A percentile compares a stretch with the other conserved stretches of the same genome.
phyloP scores from a whole-genome alignment of 2,797 vertebrate species.

The Varecia variegata region DNA sequence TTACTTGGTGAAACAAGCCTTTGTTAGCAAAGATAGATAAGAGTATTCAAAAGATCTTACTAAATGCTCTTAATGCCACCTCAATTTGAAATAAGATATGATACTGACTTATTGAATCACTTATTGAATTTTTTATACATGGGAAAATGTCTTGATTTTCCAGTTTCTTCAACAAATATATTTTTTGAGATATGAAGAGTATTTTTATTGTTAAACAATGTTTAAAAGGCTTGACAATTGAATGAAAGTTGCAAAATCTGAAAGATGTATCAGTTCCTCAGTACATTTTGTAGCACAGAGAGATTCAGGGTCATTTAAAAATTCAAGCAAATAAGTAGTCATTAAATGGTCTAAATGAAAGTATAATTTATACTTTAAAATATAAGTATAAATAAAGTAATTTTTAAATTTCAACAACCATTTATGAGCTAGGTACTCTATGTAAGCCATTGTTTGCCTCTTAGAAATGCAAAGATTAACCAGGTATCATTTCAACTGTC shows the following conservation, averaged over 20 bases:
- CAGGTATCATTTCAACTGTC: not conserved
- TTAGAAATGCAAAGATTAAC: not conserved
- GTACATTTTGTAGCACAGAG: not conserved
- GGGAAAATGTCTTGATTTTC: conserved; percentile 1
- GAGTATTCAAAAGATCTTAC: not conserved
- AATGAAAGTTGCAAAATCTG: conserved; percentile 31
- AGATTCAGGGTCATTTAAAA: conserved; percentile 27
- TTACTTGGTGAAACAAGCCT: not conserved
- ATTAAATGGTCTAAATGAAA: conserved; percentile 17
- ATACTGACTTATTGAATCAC: not conserved
- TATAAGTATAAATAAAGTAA: not conserved
- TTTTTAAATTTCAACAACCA: not conserved
- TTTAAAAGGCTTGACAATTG: not conserved
- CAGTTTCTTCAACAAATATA: not conserved
- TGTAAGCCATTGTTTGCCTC: not conserved
- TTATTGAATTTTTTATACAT: conserved; percentile 8
- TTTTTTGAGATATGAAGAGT: not conserved
- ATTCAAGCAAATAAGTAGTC: not conserved
- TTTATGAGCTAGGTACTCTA: not conserved
- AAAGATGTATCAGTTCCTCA: not conserved
- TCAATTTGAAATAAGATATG: not conserved
- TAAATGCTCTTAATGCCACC: not conserved
- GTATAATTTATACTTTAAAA: not conserved
- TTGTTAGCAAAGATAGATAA: not conserved
- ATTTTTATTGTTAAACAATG: conserved; percentile 42